Conservation (phyloP, 2,797 vertebrate genomes). For the Cichlasoma orientale region DNA sequence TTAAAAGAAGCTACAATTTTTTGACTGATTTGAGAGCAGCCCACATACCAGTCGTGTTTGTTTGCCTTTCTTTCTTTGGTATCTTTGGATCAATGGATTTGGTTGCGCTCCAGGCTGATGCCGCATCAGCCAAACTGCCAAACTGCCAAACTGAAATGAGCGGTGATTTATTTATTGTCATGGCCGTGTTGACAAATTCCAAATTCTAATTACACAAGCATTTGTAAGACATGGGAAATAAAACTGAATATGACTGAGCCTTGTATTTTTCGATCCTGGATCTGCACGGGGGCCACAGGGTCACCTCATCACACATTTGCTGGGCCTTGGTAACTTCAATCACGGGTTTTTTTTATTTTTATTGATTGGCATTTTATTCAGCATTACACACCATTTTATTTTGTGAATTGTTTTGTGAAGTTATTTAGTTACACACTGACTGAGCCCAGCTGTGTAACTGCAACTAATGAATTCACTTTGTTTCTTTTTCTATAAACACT, state of each 20-base stretch:
- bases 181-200: background rate
- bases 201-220: background rate
- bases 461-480: too few species aligned
- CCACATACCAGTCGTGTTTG: background rate
- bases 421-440: background rate
- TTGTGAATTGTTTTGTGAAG: background rate
- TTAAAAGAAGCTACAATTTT: background rate
- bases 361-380: background rate
- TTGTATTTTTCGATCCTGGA: background rate
- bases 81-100: slow-evolving; percentile 2
- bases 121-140: slow-evolving; percentile 2
- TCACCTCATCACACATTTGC: background rate
- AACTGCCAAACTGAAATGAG: slow-evolving; percentile 10
- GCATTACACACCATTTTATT: background rate
- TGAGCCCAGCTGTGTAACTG: too few species aligned
- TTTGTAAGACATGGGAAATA: background rate
- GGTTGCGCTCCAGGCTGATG: background rate
- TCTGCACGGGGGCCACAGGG: background rate
- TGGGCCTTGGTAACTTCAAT: background rate
- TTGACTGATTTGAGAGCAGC: slow-evolving; percentile 18
- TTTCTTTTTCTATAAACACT: too few species aligned
- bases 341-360: background rate
- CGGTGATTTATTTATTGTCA: slow-evolving; percentile 13
- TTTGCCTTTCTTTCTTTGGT: background rate
- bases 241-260: background rate